Percentiles rank a stretch among this genome's conserved stretches.
These are phyloP conservation scores for Protosalanx chinensis DNA, from an alignment of 2,797 vertebrate genomes.

Conservation along the genomic window DNA sequence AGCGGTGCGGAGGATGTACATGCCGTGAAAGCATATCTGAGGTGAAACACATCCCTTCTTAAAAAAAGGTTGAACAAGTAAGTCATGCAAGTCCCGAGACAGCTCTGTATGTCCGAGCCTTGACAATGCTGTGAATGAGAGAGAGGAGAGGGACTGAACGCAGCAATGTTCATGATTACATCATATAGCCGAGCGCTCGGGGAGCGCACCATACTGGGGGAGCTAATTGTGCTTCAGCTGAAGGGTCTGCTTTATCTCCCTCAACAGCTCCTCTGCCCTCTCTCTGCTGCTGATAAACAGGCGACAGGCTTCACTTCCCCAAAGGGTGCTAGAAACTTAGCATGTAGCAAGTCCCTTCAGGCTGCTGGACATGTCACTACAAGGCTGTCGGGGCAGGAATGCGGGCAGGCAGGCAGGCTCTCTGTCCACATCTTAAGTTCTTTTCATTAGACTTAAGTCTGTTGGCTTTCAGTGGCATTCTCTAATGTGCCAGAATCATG, in stretches of 20 bases:
- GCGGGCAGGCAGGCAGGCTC: slow-evolving; percentile 11
- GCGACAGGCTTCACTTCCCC: slow-evolving; percentile 36
- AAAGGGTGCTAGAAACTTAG: slow-evolving; percentile 35
- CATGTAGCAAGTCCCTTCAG: slow-evolving; percentile 33
- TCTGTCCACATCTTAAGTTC: slow-evolving; percentile 38
- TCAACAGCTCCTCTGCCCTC: slow-evolving; percentile 51
- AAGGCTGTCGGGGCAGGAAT: slow-evolving; percentile 35
- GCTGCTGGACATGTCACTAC: slow-evolving; percentile 31
- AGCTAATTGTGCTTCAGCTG: slow-evolving; percentile 49
- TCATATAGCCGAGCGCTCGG: slow-evolving; percentile 42
- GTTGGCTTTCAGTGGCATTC: slow-evolving; percentile 38
- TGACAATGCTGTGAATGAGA: slow-evolving; percentile 32
- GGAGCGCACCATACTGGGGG: slow-evolving; percentile 34
- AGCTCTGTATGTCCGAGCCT: slow-evolving; percentile 23
- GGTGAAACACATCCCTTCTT: slow-evolving; percentile 55
- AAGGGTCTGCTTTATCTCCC: slow-evolving; percentile 60
- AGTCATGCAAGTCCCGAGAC: slow-evolving; percentile 21
- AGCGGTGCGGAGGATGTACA: slow-evolving; percentile 45
- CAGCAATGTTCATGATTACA: slow-evolving; percentile 46
- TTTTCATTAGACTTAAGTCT: slow-evolving; percentile 46
- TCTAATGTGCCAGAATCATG: slow-evolving; percentile 41
- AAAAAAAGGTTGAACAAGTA: slow-evolving; percentile 9
- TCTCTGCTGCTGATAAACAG: slow-evolving; percentile 57
- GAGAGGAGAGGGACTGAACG: slow-evolving; percentile 43
- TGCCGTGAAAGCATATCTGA: slow-evolving; percentile 55